Conservation (phyloP, 2,797 vertebrate genomes). For the Gymnoscopelus braueri region DNA sequence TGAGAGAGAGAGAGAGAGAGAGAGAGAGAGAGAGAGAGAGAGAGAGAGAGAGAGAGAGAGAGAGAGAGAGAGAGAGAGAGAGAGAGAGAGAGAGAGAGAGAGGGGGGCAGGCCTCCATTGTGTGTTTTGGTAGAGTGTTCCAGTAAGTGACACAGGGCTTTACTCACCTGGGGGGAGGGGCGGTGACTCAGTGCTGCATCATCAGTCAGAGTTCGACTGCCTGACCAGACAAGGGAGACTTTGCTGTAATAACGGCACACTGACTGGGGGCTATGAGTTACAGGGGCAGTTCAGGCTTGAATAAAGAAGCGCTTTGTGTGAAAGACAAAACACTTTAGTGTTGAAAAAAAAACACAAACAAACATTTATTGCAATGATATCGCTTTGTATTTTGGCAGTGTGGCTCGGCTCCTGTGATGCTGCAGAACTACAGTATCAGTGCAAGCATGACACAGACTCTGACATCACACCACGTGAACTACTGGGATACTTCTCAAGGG, state of each 20-base stretch:
- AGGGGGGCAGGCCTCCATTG: constrained; percentile 56
- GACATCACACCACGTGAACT: too few relatives aligned
- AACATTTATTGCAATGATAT: too few relatives aligned
- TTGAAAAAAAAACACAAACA: too few relatives aligned
- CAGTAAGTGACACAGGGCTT: constrained; percentile 81
- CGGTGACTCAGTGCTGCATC: constrained; percentile 85
- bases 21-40: constrained; percentile 17
- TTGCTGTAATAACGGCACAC: constrained; percentile 47
- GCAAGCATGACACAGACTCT: too few relatives aligned
- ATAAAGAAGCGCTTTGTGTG: constrained; percentile 53
- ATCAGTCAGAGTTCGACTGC: constrained; percentile 77
- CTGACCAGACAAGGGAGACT: constrained; percentile 52
- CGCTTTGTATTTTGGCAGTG: too few relatives aligned
- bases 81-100: constrained; percentile 16
- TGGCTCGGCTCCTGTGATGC: too few relatives aligned
- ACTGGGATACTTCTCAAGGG: too few relatives aligned
- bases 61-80: constrained; percentile 9
- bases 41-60: constrained; percentile 19
- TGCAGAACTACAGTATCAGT: too few relatives aligned
- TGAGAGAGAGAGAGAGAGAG: constrained; percentile 15
- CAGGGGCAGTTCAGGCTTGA: constrained; percentile 25
- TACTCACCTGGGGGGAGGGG: constrained; percentile 82
- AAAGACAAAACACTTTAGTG: too few relatives aligned
- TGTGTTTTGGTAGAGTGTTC: constrained; percentile 78
- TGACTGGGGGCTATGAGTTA: constrained; percentile 26